These are phyloP conservation scores for Esox niger DNA, from an alignment of 2,113 vertebrate species.

Conservation along the genomic window DNA sequence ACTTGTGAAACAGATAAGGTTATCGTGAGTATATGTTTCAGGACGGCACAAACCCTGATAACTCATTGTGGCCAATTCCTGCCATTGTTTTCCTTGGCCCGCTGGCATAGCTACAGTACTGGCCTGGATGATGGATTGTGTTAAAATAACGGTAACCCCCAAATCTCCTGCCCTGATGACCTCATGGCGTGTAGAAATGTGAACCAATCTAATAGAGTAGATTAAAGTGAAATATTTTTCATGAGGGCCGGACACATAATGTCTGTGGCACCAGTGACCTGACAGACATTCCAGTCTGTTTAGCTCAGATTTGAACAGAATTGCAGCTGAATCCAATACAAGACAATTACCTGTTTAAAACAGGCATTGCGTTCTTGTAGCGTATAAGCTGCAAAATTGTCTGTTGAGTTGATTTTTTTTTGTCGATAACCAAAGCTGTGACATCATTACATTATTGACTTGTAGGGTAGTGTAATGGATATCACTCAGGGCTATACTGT, in stretches of 20 bases:
- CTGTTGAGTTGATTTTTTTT: background rate
- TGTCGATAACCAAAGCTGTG: background rate
- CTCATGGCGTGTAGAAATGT: background rate
- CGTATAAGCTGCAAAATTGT: no score
- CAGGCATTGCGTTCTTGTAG: background rate
- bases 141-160: background rate
- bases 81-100: background rate
- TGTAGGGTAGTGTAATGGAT: background rate
- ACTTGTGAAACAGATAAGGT: no score
- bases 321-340: background rate
- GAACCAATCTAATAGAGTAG: background rate
- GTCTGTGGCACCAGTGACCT: background rate
- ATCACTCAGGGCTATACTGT: background rate
- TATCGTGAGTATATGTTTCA: no score
- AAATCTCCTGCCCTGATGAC: background rate
- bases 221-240: background rate
- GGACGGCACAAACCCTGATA: background rate
- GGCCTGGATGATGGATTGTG: background rate
- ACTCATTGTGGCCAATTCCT: constrained; percentile 4
- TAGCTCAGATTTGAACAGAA: no score
- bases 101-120: background rate
- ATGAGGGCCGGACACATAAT: background rate
- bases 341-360: background rate
- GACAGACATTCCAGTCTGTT: background rate
- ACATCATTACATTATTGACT: background rate